Percentiles rank a stretch among this genome's conserved stretches.
Conservation (phyloP, 2,113 vertebrate genomes). For the Cepphus grylle region DNA sequence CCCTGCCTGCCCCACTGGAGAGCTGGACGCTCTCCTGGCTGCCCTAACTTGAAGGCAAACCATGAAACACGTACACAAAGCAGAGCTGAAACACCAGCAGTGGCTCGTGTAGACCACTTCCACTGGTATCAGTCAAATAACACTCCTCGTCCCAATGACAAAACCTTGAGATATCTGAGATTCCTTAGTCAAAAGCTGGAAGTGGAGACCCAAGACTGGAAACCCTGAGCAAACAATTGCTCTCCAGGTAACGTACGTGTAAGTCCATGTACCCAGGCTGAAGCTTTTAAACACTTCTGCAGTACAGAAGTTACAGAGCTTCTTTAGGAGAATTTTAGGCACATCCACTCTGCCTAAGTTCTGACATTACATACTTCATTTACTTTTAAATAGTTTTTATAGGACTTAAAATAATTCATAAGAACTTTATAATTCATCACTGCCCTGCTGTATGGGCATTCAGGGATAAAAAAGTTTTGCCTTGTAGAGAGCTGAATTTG, state of each 20-base stretch:
- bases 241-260: accelerated
- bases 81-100: not conserved
- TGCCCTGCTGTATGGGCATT: not conserved
- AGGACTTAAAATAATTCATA: not conserved
- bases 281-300: not conserved
- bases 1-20: not conserved
- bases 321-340: not conserved
- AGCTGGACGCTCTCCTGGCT: not conserved
- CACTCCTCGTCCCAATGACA: not conserved
- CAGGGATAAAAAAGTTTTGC: not conserved
- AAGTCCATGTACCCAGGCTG: accelerated
- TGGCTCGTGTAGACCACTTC: accelerated
- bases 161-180: not conserved
- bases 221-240: accelerated
- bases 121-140: accelerated
- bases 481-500: not conserved
- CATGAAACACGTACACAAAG: accelerated
- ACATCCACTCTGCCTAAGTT: not conserved
- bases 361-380: accelerated
- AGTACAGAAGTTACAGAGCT: not conserved
- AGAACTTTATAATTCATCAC: not conserved
- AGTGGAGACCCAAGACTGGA: not conserved
- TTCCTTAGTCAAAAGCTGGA: not conserved
- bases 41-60: not conserved
- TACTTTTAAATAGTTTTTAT: not conserved